Base-by-base conservation (phyloP, 2,888 invertebrate species). In the Phasia obesa region DNA sequence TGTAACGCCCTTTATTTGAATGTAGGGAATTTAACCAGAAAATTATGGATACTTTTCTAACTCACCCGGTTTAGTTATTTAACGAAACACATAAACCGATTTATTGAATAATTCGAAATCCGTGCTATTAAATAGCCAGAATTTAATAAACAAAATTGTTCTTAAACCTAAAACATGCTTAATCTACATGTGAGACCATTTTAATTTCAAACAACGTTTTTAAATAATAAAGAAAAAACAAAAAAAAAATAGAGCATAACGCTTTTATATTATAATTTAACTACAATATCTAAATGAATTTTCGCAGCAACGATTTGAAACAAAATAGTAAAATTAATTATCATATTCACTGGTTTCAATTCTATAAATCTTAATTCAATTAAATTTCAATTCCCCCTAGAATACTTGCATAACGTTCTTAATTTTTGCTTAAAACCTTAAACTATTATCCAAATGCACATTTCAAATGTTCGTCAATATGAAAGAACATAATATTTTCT, bases 281-380 rank as follows among this genome's bases (percentile, higher is more conserved):
- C 25, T 25, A 42, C 0, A 25, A 23, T 13, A 38, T 17, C 51
- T 17, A 62, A 19, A n/a, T 60, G 42, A 4, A 31, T 47, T 35
- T 57, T 9, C 9, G 17, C 17, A 64, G 7, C n/a, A 25, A 11
- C 27, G 4, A 17, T 5, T n/a, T 7, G 9, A 47, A 19, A 47
- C 17, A 17, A 35, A 35, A 42, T 15, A 11, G 2, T 0, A 42
- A 25, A 53, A 53, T 51, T 44, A 69, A 69, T 76, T 69, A 76
- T 76, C 42, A 23, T 60, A 76, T 44, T 76, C 67, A 76, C 13
- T 75, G 74, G 35, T 57, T 75, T 2, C 23, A 21, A 44, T 31
- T 64, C n/a, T 51, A 17, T 4, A 9, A 47, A 44, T 17, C 15
- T 25, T 38, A 57, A 65, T 57, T 35, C 31, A 27, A 53, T 51